Evolutionary conservation across 2,113 vertebrate species (phyloP).

Genomic region (Crypturellus undulatus): DNA sequence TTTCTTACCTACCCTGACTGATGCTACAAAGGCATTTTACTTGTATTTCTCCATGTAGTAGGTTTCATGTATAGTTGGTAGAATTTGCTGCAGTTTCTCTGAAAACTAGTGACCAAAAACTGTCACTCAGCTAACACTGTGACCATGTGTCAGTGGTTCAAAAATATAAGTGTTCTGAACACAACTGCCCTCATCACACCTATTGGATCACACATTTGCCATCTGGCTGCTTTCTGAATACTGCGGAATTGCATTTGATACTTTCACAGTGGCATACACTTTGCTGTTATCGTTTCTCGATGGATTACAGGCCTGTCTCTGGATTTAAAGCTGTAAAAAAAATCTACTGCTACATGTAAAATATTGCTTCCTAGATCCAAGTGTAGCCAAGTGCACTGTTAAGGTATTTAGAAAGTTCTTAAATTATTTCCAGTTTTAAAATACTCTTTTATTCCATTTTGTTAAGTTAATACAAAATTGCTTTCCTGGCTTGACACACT

Average conservation of each 20-base stretch:
- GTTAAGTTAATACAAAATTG: slow-evolving; percentile 57
- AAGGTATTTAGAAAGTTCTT: slow-evolving; percentile 66
- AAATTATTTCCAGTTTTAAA: slow-evolving; percentile 64
- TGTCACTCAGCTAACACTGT: background rate
- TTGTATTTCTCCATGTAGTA: background rate
- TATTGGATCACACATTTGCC: background rate
- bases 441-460: slow-evolving; percentile 55
- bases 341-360: slow-evolving; percentile 36
- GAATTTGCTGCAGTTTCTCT: background rate
- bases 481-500: slow-evolving; percentile 38
- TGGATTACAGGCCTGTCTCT: slow-evolving; percentile 3
- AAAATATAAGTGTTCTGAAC: background rate
- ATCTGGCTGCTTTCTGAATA: background rate
- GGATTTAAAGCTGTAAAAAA: slow-evolving; percentile 33
- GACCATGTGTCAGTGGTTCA: background rate
- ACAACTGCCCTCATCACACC: background rate
- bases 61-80: background rate
- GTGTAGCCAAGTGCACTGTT: slow-evolving; percentile 38
- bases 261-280: background rate
- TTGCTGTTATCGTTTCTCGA: slow-evolving; percentile 8
- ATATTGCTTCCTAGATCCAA: slow-evolving; percentile 68
- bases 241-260: background rate
- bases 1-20: background rate
- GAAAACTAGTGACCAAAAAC: background rate
- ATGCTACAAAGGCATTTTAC: background rate